phyloP scores from a whole-genome alignment of 2,888 invertebrate species.

The Perdita meconis region DNA sequence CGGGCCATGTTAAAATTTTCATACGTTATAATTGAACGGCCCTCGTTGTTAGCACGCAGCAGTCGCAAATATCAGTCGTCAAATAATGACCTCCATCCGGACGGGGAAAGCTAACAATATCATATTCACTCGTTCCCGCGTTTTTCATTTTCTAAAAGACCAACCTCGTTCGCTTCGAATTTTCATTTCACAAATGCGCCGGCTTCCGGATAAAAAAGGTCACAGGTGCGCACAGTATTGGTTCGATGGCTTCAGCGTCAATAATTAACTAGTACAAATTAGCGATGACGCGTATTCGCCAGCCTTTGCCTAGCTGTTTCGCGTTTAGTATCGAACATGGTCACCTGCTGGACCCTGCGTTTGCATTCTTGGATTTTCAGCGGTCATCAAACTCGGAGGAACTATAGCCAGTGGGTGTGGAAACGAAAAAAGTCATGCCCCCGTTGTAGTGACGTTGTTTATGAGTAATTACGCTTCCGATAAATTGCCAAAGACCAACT shows the following conservation, averaged over 20 bases:
- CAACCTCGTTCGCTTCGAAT: not conserved
- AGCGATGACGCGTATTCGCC: not conserved
- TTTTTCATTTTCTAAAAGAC: conserved; percentile 8
- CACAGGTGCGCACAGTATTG: conserved; percentile 26
- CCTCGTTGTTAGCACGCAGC: not conserved
- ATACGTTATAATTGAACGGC: too few species aligned
- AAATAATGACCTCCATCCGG: not conserved
- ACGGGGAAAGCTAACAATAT: not conserved
- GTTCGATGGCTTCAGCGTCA: conserved; percentile 18
- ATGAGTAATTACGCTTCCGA: conserved; percentile 71
- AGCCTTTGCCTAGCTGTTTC: not conserved
- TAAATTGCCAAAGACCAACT: conserved; percentile 67
- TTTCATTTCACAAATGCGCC: conserved; percentile 23
- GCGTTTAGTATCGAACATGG: conserved; percentile 39
- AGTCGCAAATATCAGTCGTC: not conserved
- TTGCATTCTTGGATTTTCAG: conserved; percentile 47
- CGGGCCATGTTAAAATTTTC: too few species aligned
- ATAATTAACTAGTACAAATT: conserved; percentile 33
- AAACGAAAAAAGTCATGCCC: conserved; percentile 21
- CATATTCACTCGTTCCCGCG: not conserved
- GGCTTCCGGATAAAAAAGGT: conserved; percentile 18
- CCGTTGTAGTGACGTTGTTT: conserved; percentile 61
- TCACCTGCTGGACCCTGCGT: conserved; percentile 23
- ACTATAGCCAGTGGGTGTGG: conserved; percentile 1
- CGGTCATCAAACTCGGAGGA: conserved; percentile 40